phyloP scores from a whole-genome alignment of 2,113 vertebrate genomes.

The Lamprologus callipterus region DNA sequence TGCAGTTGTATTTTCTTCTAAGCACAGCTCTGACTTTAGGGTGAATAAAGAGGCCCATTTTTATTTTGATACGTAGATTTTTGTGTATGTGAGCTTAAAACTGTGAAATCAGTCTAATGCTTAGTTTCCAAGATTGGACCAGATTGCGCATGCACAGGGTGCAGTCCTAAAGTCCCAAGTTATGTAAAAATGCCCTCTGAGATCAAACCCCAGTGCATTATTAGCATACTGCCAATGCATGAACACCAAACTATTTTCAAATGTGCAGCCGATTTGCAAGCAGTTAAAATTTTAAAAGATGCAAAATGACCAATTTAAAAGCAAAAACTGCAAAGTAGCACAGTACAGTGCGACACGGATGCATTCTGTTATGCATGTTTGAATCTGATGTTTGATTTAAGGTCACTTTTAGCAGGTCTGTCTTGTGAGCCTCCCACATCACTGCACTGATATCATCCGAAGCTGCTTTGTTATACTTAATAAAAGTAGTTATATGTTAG shows the following conservation, averaged over 20 bases:
- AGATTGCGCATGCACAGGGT: not conserved
- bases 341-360: rapidly evolving
- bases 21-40: not conserved
- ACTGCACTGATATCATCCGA: rapidly evolving
- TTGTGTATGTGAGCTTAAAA: rapidly evolving
- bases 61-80: not conserved
- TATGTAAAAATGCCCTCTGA: not conserved
- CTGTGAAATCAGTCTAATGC: not conserved
- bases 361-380: not conserved
- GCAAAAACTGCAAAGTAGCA: not conserved
- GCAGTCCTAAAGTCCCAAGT: not conserved
- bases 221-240: not conserved
- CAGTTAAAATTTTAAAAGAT: not conserved
- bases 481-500: not conserved
- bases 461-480: not conserved
- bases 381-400: not conserved
- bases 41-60: not conserved
- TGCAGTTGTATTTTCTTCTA: not conserved
- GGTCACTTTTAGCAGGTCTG: not conserved
- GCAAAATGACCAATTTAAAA: rapidly evolving
- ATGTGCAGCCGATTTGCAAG: rapidly evolving
- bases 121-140: not conserved
- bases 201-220: no score
- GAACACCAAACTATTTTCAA: rapidly evolving
- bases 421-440: not conserved